phyloP scores from a whole-genome alignment of 2,113 vertebrate genomes.

The Lagopus muta region DNA sequence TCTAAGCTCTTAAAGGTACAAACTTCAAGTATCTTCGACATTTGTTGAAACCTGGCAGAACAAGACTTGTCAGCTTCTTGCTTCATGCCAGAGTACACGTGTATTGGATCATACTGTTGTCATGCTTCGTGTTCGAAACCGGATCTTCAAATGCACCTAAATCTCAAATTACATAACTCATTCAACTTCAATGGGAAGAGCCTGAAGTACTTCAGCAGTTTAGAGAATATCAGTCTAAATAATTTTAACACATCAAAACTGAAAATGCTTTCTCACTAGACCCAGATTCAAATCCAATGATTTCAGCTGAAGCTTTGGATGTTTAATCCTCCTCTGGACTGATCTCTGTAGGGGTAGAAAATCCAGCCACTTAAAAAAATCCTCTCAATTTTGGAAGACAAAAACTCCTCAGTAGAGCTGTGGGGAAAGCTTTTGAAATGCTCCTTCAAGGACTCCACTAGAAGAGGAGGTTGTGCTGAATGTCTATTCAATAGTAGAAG shows the following conservation, averaged over 20 bases:
- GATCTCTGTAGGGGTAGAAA: neutral
- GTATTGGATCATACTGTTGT: accelerated
- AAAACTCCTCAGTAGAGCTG: neutral
- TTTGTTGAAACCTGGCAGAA: conserved; percentile 4
- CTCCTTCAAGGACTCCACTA: neutral
- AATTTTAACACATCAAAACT: neutral
- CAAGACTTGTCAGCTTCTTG: neutral
- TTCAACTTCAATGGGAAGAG: neutral
- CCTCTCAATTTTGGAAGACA: neutral
- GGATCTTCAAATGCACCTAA: neutral
- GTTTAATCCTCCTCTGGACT: neutral
- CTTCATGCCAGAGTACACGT: neutral
- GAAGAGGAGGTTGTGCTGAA: neutral
- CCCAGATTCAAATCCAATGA: neutral
- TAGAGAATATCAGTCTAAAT: neutral
- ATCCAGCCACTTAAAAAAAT: neutral
- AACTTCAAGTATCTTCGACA: neutral
- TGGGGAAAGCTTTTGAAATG: neutral
- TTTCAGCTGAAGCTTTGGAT: neutral
- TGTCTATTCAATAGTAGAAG: neutral
- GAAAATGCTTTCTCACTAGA: neutral
- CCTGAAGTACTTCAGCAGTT: neutral
- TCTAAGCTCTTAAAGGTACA: neutral
- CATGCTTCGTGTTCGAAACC: neutral
- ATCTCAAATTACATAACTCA: neutral